A percentile compares a stretch with the other conserved stretches of the same genome.
Conservation (phyloP, 2,797 vertebrate genomes). For the Staurois parvus region DNA sequence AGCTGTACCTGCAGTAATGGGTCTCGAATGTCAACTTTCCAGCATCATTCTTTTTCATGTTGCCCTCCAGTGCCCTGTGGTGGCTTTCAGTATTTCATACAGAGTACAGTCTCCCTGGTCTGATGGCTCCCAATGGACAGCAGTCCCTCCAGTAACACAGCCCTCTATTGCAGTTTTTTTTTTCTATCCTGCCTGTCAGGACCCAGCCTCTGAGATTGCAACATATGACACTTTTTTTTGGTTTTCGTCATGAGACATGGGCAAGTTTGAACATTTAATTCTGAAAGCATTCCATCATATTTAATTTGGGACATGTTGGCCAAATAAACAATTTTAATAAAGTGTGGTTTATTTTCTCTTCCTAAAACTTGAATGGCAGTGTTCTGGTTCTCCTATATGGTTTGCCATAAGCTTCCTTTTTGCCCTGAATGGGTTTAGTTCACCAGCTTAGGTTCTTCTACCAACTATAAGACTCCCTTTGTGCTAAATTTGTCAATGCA, state of each 20-base stretch:
- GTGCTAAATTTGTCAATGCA: too few species aligned
- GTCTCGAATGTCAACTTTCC: not conserved
- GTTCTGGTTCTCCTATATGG: too few species aligned
- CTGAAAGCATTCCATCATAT: constrained; percentile 84
- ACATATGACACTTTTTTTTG: constrained; percentile 64
- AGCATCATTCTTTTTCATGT: not conserved
- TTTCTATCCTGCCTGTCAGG: constrained; percentile 59
- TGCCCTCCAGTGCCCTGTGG: constrained; percentile 36
- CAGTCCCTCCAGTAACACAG: constrained; percentile 47
- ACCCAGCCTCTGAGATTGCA: constrained; percentile 55
- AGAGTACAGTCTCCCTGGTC: constrained; percentile 45
- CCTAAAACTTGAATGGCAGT: too few species aligned
- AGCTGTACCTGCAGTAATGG: constrained; percentile 8
- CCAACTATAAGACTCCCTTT: too few species aligned
- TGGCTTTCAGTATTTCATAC: constrained; percentile 65
- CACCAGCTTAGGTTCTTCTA: too few species aligned
- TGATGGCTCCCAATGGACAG: constrained; percentile 4
- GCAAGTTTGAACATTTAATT: constrained; percentile 48
- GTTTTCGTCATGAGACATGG: constrained; percentile 64
- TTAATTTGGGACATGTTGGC: constrained; percentile 87
- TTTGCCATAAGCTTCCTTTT: too few species aligned
- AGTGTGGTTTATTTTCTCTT: not conserved
- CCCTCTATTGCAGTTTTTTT: constrained; percentile 48
- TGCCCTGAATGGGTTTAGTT: too few species aligned
- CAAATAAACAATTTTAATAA: constrained; percentile 88